Evolutionary conservation across 2,113 vertebrate genomes (phyloP).

Genomic region (Thamnaconus septentrionalis): DNA sequence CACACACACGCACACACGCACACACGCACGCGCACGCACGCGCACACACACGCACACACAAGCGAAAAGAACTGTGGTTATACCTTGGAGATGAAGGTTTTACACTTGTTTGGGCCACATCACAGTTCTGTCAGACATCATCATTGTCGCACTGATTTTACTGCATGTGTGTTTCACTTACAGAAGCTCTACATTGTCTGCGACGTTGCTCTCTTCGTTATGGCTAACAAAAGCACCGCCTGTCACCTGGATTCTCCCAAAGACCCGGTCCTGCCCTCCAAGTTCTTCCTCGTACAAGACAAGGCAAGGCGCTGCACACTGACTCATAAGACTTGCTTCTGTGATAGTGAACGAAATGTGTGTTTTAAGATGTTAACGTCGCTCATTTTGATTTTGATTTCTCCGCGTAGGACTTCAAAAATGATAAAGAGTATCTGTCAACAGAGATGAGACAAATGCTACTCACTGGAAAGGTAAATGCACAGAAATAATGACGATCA

Average conservation of each 20-base stretch:
- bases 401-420: constrained; percentile 87
- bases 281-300: constrained; percentile 94
- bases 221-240: constrained; percentile 96
- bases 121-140: not conserved
- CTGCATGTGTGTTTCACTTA: constrained; percentile 1
- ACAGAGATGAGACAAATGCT: constrained; percentile 90
- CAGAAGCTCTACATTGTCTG: constrained; percentile 99
- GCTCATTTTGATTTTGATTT: constrained; percentile 9
- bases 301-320: constrained; percentile 77
- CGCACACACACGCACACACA: not conserved
- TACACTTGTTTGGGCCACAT: not conserved
- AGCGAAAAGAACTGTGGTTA: too few species aligned
- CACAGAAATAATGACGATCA: not conserved
- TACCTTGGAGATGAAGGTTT: not conserved
- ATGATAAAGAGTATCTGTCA: constrained; percentile 92
- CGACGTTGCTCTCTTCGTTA: constrained; percentile 95
- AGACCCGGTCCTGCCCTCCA: constrained; percentile 90
- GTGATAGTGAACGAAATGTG: not conserved
- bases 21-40: not conserved
- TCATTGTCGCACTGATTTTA: not conserved
- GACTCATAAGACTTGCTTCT: not conserved
- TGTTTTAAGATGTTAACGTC: not conserved
- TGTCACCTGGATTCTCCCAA: constrained; percentile 95
- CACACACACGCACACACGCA: not conserved
- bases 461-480: constrained; percentile 92